Evolutionary conservation across 2,113 vertebrate genomes (phyloP).

Genomic region (Aix galericulata): DNA sequence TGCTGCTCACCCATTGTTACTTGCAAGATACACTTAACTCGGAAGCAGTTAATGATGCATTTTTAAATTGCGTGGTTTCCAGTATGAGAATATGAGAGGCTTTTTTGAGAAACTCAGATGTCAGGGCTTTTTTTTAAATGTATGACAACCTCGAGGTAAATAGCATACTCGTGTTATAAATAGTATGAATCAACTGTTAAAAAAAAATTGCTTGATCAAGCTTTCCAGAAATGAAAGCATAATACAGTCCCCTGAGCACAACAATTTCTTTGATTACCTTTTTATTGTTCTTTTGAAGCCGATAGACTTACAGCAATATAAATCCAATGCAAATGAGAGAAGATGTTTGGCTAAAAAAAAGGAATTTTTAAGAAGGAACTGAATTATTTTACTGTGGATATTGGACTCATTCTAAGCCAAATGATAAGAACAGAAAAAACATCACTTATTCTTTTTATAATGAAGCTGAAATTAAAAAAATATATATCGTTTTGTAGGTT

Average conservation of each 20-base stretch:
- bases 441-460: background rate
- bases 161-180: conserved; percentile 37
- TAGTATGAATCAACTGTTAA: conserved; percentile 22
- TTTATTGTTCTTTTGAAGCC: conserved; percentile 64
- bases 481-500: background rate
- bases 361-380: background rate
- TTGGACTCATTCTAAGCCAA: background rate
- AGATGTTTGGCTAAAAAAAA: background rate
- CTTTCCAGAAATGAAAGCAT: conserved; percentile 53
- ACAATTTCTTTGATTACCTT: conserved; percentile 63
- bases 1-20: background rate
- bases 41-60: background rate
- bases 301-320: conserved; percentile 25
- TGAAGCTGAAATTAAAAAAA: background rate
- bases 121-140: background rate
- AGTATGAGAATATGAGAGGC: conserved; percentile 1
- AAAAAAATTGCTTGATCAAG: conserved; percentile 53
- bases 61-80: background rate
- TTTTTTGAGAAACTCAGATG: conserved; percentile 18
- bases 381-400: background rate
- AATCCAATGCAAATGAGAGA: conserved; percentile 55
- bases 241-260: conserved; percentile 49
- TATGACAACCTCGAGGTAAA: conserved; percentile 47
- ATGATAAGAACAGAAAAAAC: background rate
- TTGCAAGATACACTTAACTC: background rate